Conservation (phyloP, 2,113 vertebrate species). For the Rhineura floridana region DNA sequence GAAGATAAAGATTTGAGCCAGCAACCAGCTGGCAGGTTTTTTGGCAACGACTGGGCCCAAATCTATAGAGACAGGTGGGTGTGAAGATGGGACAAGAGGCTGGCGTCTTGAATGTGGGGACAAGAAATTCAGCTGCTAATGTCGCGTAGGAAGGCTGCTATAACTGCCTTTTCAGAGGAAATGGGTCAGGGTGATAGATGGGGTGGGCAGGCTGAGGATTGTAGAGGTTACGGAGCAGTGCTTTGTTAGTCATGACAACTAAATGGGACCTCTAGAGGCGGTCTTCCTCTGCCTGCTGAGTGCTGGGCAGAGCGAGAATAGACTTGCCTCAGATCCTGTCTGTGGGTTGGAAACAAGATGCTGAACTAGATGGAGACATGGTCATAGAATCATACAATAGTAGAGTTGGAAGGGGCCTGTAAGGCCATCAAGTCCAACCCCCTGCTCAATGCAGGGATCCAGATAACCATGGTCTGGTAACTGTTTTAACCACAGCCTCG, state of each 20-base stretch:
- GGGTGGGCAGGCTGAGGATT: no score
- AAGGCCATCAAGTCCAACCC: no score
- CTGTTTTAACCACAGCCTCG: no score
- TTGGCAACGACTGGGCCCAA: slow-evolving; percentile 88
- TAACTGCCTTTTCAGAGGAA: neutral
- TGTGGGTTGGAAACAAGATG: no score
- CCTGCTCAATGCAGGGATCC: no score
- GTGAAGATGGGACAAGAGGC: slow-evolving; percentile 65
- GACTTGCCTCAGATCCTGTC: no score
- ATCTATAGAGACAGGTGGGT: slow-evolving; percentile 86
- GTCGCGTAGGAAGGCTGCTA: neutral
- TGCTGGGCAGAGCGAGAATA: no score
- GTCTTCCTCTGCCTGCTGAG: neutral
- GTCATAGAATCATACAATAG: neutral
- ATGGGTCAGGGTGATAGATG: neutral
- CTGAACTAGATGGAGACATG: no score
- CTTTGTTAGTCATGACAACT: neutral
- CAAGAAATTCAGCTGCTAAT: neutral
- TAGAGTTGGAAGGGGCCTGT: no score
- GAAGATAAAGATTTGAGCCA: slow-evolving; percentile 83
- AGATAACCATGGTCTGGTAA: no score
- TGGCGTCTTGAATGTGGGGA: neutral
- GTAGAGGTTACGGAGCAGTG: neutral
- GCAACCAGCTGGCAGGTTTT: slow-evolving; percentile 87
- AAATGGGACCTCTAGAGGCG: neutral